phyloP scores from a whole-genome alignment of 2,797 vertebrate species.

The Brachyrhaphis roseni region DNA sequence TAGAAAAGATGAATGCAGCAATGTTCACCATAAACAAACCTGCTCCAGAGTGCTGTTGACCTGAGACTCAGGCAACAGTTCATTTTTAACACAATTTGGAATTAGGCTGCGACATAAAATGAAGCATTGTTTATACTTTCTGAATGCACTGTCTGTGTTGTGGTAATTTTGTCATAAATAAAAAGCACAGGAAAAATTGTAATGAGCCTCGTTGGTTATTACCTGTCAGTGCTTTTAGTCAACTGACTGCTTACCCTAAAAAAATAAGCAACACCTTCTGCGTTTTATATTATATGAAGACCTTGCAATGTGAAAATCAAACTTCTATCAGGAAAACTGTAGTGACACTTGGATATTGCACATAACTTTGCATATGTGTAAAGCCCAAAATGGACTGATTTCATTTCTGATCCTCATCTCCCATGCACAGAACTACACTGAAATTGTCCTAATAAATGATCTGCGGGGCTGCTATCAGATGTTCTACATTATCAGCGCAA shows the following conservation, averaged over 20 bases:
- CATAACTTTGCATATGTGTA: neutral
- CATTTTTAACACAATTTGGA: too few relatives aligned
- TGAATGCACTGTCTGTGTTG: neutral
- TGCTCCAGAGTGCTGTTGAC: too few relatives aligned
- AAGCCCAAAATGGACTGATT: neutral
- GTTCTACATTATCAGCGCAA: constrained; percentile 60
- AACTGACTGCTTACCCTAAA: neutral
- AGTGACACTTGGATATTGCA: neutral
- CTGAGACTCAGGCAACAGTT: too few relatives aligned
- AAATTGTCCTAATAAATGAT: constrained; percentile 26
- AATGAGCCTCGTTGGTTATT: neutral
- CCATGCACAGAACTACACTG: neutral
- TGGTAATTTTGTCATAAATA: neutral
- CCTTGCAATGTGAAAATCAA: neutral
- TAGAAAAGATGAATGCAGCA: too few relatives aligned
- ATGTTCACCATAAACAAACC: too few relatives aligned
- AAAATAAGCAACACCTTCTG: neutral
- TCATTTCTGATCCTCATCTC: constrained; percentile 9
- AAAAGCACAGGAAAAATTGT: neutral
- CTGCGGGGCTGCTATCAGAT: constrained; percentile 31
- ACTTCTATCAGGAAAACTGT: neutral
- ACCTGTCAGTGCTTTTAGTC: neutral
- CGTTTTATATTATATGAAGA: neutral
- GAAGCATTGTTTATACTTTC: too few relatives aligned
- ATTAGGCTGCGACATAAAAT: too few relatives aligned